These are phyloP conservation scores for Macrobrachium nipponense DNA, from an alignment of 1,140 invertebrate species.

Conservation along the genomic window DNA sequence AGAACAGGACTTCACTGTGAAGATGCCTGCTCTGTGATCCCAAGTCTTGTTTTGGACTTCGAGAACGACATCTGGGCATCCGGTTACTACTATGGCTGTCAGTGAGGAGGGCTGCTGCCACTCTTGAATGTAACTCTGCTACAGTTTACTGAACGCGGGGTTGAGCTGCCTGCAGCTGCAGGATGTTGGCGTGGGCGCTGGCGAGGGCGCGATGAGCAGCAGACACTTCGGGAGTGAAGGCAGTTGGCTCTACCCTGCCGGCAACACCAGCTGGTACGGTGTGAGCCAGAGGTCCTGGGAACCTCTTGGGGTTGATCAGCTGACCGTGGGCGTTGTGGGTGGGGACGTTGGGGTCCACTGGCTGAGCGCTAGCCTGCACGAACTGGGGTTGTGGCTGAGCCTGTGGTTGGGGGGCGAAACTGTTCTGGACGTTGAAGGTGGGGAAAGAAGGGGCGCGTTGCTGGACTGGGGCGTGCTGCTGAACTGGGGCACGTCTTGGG, in stretches of 20 bases:
- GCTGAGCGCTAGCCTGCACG: no score
- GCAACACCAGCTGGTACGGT: conserved; percentile 35
- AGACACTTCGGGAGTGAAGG: conserved; percentile 48
- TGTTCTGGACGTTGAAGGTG: conserved; percentile 13
- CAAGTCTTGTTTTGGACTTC: no score
- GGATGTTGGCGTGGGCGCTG: conserved; percentile 48
- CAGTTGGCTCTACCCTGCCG: conserved; percentile 13
- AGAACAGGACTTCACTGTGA: no score
- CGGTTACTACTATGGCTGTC: no score
- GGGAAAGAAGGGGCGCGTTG: neutral
- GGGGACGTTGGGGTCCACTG: conserved; percentile 28
- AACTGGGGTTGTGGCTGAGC: neutral
- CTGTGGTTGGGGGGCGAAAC: neutral
- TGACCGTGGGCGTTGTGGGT: conserved; percentile 42
- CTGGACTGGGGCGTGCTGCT: conserved; percentile 7
- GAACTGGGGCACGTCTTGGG: conserved; percentile 9
- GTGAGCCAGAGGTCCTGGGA: conserved; percentile 52
- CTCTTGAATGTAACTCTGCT: no score
- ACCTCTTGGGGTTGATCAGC: conserved; percentile 56
- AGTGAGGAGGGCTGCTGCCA: no score
- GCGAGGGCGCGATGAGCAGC: conserved; percentile 49
- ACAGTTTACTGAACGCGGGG: neutral
- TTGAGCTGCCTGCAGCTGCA: conserved; percentile 46
- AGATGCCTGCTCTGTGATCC: no score
- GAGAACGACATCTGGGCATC: no score